These are phyloP conservation scores for Acinonyx jubatus DNA, from an alignment of 2,113 vertebrate genomes.

Conservation along the genomic window DNA sequence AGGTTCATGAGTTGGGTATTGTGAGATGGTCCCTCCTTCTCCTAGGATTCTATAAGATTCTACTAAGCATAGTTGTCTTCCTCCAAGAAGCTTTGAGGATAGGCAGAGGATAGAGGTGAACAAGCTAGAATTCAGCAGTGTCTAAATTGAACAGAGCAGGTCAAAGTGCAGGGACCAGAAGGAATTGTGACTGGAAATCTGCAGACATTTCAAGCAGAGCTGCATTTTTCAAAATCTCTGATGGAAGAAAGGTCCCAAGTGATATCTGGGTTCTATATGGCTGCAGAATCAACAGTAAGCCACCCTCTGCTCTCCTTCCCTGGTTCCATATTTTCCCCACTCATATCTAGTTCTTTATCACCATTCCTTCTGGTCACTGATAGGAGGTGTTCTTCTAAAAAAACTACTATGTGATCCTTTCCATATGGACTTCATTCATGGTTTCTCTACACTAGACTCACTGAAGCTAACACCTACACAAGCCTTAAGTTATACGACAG, in stretches of 20 bases:
- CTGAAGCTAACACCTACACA: conserved; percentile 73
- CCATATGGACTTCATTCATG: conserved; percentile 78
- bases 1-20: background rate
- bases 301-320: background rate
- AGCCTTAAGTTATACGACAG: conserved; percentile 76
- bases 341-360: conserved; percentile 25
- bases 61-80: background rate
- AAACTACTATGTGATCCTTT: conserved; percentile 54
- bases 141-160: background rate
- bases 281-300: background rate
- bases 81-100: background rate
- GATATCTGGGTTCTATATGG: too few relatives aligned
- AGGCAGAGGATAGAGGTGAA: background rate
- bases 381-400: conserved; percentile 51
- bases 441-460: conserved; percentile 70
- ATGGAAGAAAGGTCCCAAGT: background rate
- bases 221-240: background rate
- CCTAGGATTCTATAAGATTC: background rate
- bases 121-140: background rate
- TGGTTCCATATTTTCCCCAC: background rate
- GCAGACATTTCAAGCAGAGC: background rate
- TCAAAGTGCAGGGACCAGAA: background rate
- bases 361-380: conserved; percentile 72
- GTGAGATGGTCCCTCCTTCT: background rate
- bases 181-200: background rate